A percentile compares a stretch with the other conserved stretches of the same genome.
These are phyloP conservation scores for Brachymystax lenok DNA, from an alignment of 2,797 vertebrate genomes.

Conservation along the genomic window DNA sequence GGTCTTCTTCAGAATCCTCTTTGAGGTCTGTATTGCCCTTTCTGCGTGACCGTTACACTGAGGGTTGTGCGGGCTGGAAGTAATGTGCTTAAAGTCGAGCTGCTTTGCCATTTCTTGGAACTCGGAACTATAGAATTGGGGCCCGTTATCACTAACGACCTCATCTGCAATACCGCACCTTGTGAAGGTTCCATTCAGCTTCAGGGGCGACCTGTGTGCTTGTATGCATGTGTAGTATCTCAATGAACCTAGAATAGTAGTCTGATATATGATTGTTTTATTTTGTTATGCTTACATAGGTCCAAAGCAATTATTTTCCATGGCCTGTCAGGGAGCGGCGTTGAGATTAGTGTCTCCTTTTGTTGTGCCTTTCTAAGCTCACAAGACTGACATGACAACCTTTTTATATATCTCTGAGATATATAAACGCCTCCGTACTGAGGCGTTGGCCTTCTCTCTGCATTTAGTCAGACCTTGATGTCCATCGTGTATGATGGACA, in stretches of 20 bases:
- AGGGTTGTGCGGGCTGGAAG: slow-evolving; percentile 5
- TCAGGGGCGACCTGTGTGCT: too few species aligned
- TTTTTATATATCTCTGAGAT: slow-evolving; percentile 6
- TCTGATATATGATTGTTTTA: slow-evolving; percentile 21
- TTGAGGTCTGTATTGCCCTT: background rate
- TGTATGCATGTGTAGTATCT: slow-evolving; percentile 16
- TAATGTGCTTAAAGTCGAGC: slow-evolving; percentile 16
- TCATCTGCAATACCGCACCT: background rate
- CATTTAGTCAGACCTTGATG: slow-evolving; percentile 5
- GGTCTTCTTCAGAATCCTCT: slow-evolving; percentile 12
- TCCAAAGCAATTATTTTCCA: slow-evolving; percentile 25
- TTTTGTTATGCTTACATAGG: slow-evolving; percentile 22
- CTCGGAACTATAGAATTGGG: background rate
- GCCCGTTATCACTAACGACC: background rate
- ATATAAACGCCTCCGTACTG: background rate
- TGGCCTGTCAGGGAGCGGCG: slow-evolving; percentile 4
- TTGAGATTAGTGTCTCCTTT: slow-evolving; percentile 27
- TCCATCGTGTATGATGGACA: slow-evolving; percentile 2
- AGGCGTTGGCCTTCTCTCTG: background rate
- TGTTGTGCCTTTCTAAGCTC: slow-evolving; percentile 13
- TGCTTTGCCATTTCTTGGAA: background rate
- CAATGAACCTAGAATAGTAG: slow-evolving; percentile 22
- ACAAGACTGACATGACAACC: slow-evolving; percentile 14
- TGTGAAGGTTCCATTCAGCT: background rate
- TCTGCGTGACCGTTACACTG: background rate